Conservation (phyloP, 2,113 vertebrate genomes). For the Motacilla alba region DNA sequence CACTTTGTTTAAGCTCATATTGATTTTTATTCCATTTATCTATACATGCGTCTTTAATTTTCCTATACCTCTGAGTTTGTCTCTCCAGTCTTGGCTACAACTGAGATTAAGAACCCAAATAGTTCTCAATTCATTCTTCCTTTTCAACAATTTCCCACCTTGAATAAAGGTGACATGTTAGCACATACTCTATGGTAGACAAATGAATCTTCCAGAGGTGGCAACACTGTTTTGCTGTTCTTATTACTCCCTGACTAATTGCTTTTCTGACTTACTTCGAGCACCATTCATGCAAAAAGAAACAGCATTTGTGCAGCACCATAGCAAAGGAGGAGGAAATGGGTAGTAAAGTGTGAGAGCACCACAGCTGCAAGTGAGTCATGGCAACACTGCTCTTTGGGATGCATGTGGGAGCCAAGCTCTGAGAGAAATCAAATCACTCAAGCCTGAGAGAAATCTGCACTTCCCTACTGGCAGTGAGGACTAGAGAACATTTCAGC, state of each 20-base stretch:
- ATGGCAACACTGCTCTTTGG: not conserved
- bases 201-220: not conserved
- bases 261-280: not conserved
- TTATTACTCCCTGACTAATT: not conserved
- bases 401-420: not conserved
- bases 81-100: not conserved
- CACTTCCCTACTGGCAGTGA: not conserved
- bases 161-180: not conserved
- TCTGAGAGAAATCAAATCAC: not conserved
- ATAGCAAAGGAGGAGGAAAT: not conserved
- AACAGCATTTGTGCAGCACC: not conserved
- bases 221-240: not conserved
- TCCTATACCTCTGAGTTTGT: not conserved
- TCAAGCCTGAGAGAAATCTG: not conserved
- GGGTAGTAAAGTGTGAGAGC: not conserved
- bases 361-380: not conserved
- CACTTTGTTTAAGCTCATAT: not conserved
- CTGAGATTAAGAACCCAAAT: not conserved
- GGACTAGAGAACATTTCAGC: not conserved
- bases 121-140: not conserved
- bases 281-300: not conserved
- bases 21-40: not conserved
- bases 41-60: not conserved
- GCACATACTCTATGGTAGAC: not conserved
- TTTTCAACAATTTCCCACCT: not conserved